Evolutionary conservation across 2,797 vertebrate genomes (phyloP).

Genomic region (Mionectes olivaceus): DNA sequence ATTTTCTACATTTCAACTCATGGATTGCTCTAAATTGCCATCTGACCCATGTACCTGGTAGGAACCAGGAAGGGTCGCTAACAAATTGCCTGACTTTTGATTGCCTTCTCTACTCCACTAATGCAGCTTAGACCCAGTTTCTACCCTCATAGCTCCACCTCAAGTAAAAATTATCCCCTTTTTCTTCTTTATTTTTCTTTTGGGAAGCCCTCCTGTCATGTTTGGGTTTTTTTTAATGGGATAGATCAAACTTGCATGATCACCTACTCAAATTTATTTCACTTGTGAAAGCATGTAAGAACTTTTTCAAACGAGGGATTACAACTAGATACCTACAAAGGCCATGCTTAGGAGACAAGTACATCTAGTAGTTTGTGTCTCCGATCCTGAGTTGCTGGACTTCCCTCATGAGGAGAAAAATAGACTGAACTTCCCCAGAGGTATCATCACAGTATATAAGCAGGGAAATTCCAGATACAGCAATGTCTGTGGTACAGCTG

Average conservation of each 20-base stretch:
- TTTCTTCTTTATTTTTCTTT: background rate
- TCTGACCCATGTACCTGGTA: background rate
- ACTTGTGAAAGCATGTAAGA: background rate
- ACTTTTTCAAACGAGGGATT: background rate
- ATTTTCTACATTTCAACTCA: background rate
- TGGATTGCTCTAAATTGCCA: background rate
- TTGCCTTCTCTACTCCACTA: background rate
- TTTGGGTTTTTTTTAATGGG: background rate
- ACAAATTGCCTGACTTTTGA: background rate
- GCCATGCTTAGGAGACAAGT: background rate
- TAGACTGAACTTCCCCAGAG: background rate
- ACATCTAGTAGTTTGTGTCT: background rate
- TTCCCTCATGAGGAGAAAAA: background rate
- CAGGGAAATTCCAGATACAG: background rate
- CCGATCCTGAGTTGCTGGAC: background rate
- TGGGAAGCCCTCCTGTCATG: background rate
- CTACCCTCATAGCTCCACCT: background rate
- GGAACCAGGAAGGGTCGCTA: background rate
- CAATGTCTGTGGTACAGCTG: rapidly evolving
- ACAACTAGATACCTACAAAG: background rate
- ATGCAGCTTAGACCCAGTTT: background rate
- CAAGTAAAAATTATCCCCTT: background rate
- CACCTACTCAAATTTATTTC: background rate
- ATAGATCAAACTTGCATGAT: background rate
- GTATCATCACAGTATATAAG: background rate